Evolutionary conservation across 92 coral and sea anemone species (phyloP).

Genomic region (Diadumene lineata): DNA sequence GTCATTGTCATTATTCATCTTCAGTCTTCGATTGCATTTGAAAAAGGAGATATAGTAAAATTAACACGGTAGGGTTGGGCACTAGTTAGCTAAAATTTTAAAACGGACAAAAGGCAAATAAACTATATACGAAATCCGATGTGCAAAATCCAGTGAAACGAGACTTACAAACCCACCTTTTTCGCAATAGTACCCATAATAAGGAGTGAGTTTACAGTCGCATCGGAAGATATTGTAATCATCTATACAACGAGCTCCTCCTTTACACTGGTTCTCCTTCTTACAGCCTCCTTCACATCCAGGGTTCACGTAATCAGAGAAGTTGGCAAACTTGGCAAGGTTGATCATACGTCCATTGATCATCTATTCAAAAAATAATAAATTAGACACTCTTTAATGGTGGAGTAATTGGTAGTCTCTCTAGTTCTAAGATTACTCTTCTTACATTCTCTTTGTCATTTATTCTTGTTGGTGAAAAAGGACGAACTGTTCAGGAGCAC

Average conservation of each 20-base stretch:
- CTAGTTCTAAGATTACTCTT: neutral
- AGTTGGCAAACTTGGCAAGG: conserved; percentile 53
- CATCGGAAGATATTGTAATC: conserved; percentile 74
- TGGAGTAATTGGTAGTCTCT: neutral
- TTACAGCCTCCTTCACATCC: conserved; percentile 74
- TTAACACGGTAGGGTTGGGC: too few relatives aligned
- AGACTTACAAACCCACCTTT: conserved; percentile 52
- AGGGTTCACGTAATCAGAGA: conserved; percentile 50
- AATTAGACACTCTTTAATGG: neutral
- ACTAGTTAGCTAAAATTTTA: too few relatives aligned
- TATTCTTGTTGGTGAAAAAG: neutral
- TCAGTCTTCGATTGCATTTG: too few relatives aligned
- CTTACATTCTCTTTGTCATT: neutral
- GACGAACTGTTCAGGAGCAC: too few relatives aligned
- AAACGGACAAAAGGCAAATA: too few relatives aligned
- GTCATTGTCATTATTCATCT: too few relatives aligned
- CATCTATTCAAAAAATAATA: conserved; percentile 39
- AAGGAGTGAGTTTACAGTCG: conserved; percentile 79
- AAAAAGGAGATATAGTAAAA: too few relatives aligned
- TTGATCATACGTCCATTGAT: conserved; percentile 71
- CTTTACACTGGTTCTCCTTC: conserved; percentile 42
- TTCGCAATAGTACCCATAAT: conserved; percentile 76
- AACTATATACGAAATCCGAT: too few relatives aligned
- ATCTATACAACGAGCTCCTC: conserved; percentile 65
- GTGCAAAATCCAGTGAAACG: too few relatives aligned